These are phyloP conservation scores for Pristiophorus japonicus DNA, from an alignment of 2,113 vertebrate species.

Conservation along the genomic window DNA sequence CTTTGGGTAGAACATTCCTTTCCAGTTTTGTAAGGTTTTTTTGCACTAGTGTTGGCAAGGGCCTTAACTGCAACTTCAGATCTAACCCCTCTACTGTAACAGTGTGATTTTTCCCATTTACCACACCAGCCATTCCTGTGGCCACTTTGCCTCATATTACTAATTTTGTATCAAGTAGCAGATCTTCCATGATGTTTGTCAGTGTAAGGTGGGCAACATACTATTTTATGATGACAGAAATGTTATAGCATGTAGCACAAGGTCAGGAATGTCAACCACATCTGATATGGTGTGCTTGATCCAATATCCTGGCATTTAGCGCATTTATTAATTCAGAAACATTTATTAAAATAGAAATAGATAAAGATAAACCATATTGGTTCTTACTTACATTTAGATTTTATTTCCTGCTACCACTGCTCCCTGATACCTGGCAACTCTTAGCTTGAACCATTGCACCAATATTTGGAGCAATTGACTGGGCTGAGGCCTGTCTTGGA, in stretches of 20 bases:
- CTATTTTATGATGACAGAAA: not conserved
- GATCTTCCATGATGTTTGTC: not conserved
- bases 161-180: constrained; percentile 1
- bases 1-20: not conserved
- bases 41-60: not conserved
- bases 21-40: not conserved
- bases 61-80: not conserved
- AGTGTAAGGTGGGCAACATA: not conserved
- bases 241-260: not conserved
- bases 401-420: not conserved
- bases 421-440: not conserved
- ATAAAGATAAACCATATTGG: not conserved
- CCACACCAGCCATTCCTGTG: not conserved
- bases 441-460: not conserved
- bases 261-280: not conserved
- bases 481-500: not conserved
- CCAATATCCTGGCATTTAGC: not conserved
- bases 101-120: not conserved
- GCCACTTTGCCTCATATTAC: not conserved
- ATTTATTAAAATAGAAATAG: not conserved
- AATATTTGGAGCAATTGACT: not conserved
- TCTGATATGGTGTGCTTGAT: not conserved
- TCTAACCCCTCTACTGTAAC: not conserved
- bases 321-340: not conserved
- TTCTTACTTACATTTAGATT: not conserved